phyloP scores from a whole-genome alignment of 2,888 invertebrate genomes.

The Caenorhabditis afra region DNA sequence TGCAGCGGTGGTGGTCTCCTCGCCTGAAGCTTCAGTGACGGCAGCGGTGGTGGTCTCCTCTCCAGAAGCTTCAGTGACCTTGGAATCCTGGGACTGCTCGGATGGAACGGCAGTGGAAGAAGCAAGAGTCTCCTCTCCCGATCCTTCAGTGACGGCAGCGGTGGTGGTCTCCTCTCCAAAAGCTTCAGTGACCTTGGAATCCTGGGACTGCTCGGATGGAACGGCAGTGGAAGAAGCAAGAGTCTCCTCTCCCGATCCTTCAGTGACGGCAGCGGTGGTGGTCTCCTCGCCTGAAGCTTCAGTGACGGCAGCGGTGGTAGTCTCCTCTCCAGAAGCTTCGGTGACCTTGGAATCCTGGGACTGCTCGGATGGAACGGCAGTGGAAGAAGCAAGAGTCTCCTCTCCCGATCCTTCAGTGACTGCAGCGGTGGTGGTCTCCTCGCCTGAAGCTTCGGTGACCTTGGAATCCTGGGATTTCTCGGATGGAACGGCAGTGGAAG shows the following conservation, averaged over 20 bases:
- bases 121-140: constrained; percentile 29
- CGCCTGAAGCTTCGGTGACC: constrained; percentile 30
- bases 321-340: constrained; percentile 38
- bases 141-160: constrained; percentile 17
- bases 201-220: constrained; percentile 14
- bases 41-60: constrained; percentile 31
- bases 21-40: constrained; percentile 37
- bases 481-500: constrained; percentile 18
- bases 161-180: constrained; percentile 41
- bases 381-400: constrained; percentile 17
- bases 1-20: constrained; percentile 29
- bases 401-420: constrained; percentile 31
- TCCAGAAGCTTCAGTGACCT: constrained; percentile 21
- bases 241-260: constrained; percentile 45
- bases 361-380: constrained; percentile 22
- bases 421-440: constrained; percentile 41
- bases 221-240: constrained; percentile 16
- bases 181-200: constrained; percentile 31
- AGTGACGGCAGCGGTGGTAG: constrained; percentile 27
- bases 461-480: constrained; percentile 15
- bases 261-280: constrained; percentile 33
- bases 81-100: too few relatives aligned
- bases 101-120: constrained; percentile 19
- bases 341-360: constrained; percentile 23
- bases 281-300: constrained; percentile 45